Conservation (phyloP, 2,113 vertebrate genomes). For the Ailuropoda melanoleuca region DNA sequence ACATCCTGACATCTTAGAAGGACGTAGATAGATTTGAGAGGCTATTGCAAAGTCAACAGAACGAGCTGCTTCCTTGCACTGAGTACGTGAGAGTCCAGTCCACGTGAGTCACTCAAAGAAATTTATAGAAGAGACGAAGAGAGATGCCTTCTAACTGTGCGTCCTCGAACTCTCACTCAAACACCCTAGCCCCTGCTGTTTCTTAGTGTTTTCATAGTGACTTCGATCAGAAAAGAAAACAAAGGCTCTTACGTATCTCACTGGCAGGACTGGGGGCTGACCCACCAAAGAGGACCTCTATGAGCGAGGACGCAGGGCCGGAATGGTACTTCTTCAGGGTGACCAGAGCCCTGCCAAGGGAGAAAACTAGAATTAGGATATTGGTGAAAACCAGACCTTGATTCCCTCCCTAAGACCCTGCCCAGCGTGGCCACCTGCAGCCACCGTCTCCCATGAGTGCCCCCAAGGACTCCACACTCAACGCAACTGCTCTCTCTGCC, state of each 20-base stretch:
- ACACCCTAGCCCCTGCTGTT: rapidly evolving
- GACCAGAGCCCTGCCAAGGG: constrained; percentile 88
- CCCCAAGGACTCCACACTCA: rapidly evolving
- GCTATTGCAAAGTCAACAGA: background rate
- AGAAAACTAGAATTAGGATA: background rate
- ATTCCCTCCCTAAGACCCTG: rapidly evolving
- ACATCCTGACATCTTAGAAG: background rate
- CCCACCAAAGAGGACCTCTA: constrained; percentile 90
- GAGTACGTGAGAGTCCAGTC: rapidly evolving
- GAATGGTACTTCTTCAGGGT: constrained; percentile 86
- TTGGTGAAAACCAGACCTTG: rapidly evolving
- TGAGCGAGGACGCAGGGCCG: constrained; percentile 89
- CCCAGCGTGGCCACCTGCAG: rapidly evolving
- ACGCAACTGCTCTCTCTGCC: background rate
- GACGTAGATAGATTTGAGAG: no score
- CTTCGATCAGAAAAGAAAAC: background rate
- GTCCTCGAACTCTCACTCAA: background rate
- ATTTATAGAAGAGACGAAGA: rapidly evolving
- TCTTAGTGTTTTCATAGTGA: rapidly evolving
- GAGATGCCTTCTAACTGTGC: rapidly evolving
- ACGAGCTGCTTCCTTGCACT: background rate
- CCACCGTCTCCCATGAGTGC: rapidly evolving
- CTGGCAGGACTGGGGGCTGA: constrained; percentile 84
- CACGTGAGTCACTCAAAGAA: background rate
- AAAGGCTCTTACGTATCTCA: constrained; percentile 85